Evolutionary conservation across 2,888 invertebrate species (phyloP).

Genomic region (Eupithecia tripunctaria): DNA sequence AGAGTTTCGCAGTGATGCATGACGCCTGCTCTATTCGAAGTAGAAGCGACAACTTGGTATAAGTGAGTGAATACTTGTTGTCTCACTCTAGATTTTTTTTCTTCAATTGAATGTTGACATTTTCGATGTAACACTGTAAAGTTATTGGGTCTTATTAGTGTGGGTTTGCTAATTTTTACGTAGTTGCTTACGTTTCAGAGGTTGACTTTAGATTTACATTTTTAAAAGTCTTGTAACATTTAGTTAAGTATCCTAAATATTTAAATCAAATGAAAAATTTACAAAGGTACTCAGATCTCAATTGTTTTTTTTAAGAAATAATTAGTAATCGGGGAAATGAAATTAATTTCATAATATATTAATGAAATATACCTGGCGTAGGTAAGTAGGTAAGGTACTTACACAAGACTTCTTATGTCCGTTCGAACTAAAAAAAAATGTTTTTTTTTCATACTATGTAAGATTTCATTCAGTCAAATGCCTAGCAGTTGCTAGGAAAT

Average conservation of each 20-base stretch:
- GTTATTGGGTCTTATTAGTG: conserved; percentile 62
- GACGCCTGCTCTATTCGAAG: conserved; percentile 77
- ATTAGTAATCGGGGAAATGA: neutral
- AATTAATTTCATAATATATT: too few relatives aligned
- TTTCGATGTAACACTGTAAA: conserved; percentile 64
- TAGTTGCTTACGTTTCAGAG: conserved; percentile 37
- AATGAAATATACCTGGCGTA: too few relatives aligned
- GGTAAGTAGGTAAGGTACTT: too few relatives aligned
- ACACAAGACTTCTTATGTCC: too few relatives aligned
- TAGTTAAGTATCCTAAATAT: neutral
- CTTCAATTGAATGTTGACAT: conserved; percentile 61
- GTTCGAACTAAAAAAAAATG: too few relatives aligned
- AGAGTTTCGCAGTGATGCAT: conserved; percentile 75
- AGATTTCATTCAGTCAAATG: too few relatives aligned
- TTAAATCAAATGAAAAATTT: too few relatives aligned
- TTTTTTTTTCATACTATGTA: too few relatives aligned
- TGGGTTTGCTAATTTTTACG: conserved; percentile 54
- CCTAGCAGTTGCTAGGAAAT: neutral
- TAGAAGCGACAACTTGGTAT: conserved; percentile 66
- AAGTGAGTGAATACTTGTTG: conserved; percentile 51
- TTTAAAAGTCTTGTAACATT: neutral
- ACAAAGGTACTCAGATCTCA: too few relatives aligned
- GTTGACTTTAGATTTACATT: conserved; percentile 2
- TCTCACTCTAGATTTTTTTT: conserved; percentile 72
- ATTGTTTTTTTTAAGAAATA: too few relatives aligned